Conservation (phyloP, 2,797 vertebrate genomes). For the Oceanodroma leucorhoa region DNA sequence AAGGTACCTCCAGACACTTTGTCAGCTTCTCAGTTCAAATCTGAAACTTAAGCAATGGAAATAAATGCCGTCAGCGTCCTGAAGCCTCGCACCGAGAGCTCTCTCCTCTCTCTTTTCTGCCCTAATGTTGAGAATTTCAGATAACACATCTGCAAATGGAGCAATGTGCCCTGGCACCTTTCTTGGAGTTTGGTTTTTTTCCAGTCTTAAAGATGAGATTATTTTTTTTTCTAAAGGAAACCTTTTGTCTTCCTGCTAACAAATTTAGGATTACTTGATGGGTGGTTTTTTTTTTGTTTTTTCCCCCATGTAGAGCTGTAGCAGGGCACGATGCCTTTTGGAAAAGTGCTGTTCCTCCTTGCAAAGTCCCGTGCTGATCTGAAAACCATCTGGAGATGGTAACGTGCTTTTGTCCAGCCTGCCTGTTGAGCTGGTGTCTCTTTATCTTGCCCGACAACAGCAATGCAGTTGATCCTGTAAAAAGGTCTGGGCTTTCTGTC, state of each 20-base stretch:
- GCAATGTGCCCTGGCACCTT: background rate
- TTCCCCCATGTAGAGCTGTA: fast-evolving
- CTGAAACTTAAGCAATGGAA: background rate
- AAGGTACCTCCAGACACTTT: background rate
- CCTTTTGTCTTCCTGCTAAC: background rate
- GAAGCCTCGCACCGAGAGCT: fast-evolving
- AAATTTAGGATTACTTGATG: background rate
- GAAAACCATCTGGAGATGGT: background rate
- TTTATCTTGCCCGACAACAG: background rate
- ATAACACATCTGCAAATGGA: background rate
- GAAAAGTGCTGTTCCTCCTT: background rate
- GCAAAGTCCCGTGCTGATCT: background rate
- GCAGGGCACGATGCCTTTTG: background rate
- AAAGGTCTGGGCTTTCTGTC: conserved; percentile 11
- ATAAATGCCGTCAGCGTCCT: background rate
- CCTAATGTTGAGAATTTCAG: background rate
- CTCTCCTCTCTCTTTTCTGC: background rate
- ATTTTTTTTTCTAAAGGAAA: background rate
- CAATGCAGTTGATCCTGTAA: background rate
- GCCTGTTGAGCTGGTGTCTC: background rate
- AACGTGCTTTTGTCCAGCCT: background rate
- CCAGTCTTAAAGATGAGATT: background rate
- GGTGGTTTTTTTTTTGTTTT: too few relatives aligned
- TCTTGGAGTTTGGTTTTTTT: background rate
- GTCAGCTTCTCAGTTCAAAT: background rate